Base-by-base conservation (phyloP, 2,888 invertebrate species). In the Tetragonula carbonaria region DNA sequence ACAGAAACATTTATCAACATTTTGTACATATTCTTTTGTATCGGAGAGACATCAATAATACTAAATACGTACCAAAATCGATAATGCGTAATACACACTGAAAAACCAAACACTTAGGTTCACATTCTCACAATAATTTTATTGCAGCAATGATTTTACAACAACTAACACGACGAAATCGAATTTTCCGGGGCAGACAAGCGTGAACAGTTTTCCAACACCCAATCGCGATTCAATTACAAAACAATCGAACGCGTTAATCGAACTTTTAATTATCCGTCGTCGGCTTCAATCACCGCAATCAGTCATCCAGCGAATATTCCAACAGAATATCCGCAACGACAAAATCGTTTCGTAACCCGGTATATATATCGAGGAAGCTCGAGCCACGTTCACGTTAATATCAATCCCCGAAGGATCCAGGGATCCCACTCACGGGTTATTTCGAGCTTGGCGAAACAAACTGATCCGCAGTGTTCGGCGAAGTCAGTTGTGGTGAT, bases 331-430 rank as follows among this genome's bases (percentile, higher is more conserved):
- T 28, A 28, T 6, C 23, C 18, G 23, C 50, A 57, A 80, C 14
- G 45, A 66, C 53, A 53, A 55, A 14, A 55, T 68, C 16, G 59
- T 21, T 45, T 55, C 51, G n/a, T 71, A 71, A 70, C 50, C 65
- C 51, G 33, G 23, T 67, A 16, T 51, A 51, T 51, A 51, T 51
- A 62, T 50, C 28, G 28, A 33, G 50, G 21, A 51, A 50, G 38
- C 62, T 45, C 5, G 18, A 4, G 18, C 3, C 33, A 28, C 33
- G 33, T 62, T 38, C 38, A 57, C 74, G 62, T n/a, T 76, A 55
- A 84, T 78, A 85, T 78, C 74, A 74, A 85, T 74, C 59, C 65
- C 71, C 21, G 65, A 68, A 75, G 68, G 51, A 73, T 79, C 53
- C 65, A 38, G 16, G 53, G 14, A 79, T 65, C 33, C 76, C n/a